Evolutionary conservation across 1,140 invertebrate species (phyloP), one percentile per base, ranked within the genome.

Genomic region (Hydropsyche tenuis): DNA sequence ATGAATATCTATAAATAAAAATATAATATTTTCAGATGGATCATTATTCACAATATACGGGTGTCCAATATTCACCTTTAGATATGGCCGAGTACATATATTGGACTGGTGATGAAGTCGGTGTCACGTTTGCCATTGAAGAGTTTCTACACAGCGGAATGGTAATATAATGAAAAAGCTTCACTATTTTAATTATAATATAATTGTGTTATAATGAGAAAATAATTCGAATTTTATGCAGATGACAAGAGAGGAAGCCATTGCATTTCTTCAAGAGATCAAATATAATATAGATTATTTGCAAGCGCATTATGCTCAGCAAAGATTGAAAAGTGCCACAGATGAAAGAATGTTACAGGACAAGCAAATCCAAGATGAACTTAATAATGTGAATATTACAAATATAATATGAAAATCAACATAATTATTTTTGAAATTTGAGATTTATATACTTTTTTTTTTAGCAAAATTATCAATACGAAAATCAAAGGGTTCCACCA

Each of bases 41-140:
- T 56, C 84, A 83, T 69, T 85, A 81, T 71, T 78, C 82, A 0
- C 78, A 82, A 0, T 85, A 87, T 78, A 77, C 85, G 0, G 88
- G 87, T 62, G 85, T 88, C 0, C 89, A 90, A 72, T 90, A 90
- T 75, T 88, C 89, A 0, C 89, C 90, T 1, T 80, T 90, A 56
- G 90, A 91, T 76, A 90, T 91, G 88, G 92, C 92, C 0, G 90
- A 92, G 78, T 93, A 93, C 73, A 88, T 93, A 1, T 92, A 91
- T 78, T 92, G 90, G 89, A 93, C 91, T 2, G 91, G 91, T 5
- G 91, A 93, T 81, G 91, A 93, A 79, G 88, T 88, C 51, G 90
- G 91, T 1, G 91, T 92, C 0, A 91, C 91, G 1, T 80, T 88
- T 1, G 90, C 91, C 16, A 88, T 93, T 43, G 89, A 92, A 78